Evolutionary conservation across 2,113 vertebrate species (phyloP).

Genomic region (Caracal caracal): DNA sequence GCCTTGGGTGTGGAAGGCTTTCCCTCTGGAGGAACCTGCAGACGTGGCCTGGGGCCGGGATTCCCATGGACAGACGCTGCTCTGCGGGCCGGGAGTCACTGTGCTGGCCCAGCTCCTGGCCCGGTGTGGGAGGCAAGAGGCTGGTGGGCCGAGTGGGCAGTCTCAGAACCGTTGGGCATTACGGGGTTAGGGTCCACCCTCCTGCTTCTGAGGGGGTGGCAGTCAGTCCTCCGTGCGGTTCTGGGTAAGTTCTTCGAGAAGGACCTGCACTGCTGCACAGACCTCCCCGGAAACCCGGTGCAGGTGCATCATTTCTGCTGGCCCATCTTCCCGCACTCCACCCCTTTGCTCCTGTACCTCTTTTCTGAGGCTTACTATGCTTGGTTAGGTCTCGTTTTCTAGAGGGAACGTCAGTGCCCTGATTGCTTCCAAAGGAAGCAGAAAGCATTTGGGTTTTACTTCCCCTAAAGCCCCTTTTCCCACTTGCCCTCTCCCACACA

Average conservation of each 20-base stretch:
- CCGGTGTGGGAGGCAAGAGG: not conserved
- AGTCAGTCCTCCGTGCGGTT: not conserved
- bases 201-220: not conserved
- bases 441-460: not conserved
- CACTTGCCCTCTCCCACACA: accelerated
- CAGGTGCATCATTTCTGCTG: not conserved
- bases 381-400: not conserved
- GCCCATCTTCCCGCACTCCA: accelerated
- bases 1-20: not conserved
- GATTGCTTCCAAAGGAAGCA: slow-evolving; percentile 1
- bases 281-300: not conserved
- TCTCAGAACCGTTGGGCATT: not conserved
- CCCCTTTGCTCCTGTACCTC: not conserved
- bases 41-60: not conserved
- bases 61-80: too few species aligned
- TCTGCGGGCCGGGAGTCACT: not conserved
- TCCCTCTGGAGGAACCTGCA: not conserved
- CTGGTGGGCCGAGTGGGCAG: not conserved
- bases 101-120: not conserved
- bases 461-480: not conserved
- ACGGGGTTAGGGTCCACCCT: not conserved
- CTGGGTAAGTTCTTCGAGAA: not conserved
- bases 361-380: not conserved
- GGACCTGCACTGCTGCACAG: accelerated
- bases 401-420: not conserved